Evolutionary conservation across 2,888 invertebrate species (phyloP), one percentile per base, ranked within the genome.

Genomic region (Norana najaformis): DNA sequence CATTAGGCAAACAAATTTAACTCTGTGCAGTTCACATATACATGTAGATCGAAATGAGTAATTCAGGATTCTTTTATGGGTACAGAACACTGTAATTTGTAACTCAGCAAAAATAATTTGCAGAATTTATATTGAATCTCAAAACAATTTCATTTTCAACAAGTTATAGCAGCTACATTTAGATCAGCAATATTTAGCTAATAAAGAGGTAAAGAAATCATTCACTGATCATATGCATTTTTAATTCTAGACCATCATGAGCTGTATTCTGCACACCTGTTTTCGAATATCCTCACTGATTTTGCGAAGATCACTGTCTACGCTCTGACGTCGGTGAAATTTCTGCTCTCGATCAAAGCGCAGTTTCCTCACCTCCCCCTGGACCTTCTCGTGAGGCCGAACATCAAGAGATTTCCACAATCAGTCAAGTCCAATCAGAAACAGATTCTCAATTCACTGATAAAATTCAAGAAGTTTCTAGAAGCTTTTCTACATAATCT

Each of bases 211-310:
- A 53, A 53, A 23, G 23, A 53, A 18, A 53, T 11, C 3, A 11
- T 18, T 47, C 47, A 18, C 14, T 47, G 47, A 11, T 5, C 14
- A n/a, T n/a, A n/a, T 47, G 14, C 47, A 47, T 18, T 14, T 14
- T 18, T 30, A 53, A 53, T 2, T n/a, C n/a, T 11, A 23, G 30
- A 4, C 53, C 53, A 53, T 8, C n/a, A 8, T n/a, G n/a, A 30
- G n/a, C 8, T 69, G 8, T 11, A 69, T 8, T n/a, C 30, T 69
- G 23, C 89, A 90, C 90, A 94, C 94, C 93, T 93, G 93, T 91
- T 93, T 93, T 47, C 93, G 92, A 37, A 94, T 93, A 53, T 93
- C 93, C 85, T 93, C 93, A 91, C 93, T 93, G 18, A 93, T 90
- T 23, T 91, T 90, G 23, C 93, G 92, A 30, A 94, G 90, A 35